Base-by-base conservation (phyloP, 2,797 vertebrate species). In the Rousettus madagascariensis region DNA sequence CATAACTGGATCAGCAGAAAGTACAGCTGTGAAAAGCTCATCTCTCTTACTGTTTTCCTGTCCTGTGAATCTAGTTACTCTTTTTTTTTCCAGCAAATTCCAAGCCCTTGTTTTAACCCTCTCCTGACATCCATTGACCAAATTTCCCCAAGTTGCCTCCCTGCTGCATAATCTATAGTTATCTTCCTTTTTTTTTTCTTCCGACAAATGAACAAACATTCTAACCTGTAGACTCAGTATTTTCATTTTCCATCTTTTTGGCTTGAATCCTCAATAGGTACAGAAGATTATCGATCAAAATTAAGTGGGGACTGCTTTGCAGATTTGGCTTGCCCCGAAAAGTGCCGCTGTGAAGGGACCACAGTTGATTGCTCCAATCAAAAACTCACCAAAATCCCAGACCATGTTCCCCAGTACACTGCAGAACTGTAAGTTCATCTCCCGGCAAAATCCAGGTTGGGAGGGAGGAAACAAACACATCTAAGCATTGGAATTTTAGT, bases 331-430 rank as follows among this genome's bases (percentile, higher is more conserved):
- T 99, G 99, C 96, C 99, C 99, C 11, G 99, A 99, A 95, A 99
- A 99, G 97, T 99, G 99, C 94, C 99, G 99, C 86, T 99, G 99
- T 85, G 99, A 99, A 98, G 99, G 99, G 55, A 99, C 99, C 92
- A 99, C 99, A 0, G 99, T 99, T 66, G 99, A 99, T 97, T 99
- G 99, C 98, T 99, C 99, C 98, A 99, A 99, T 98, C 99, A 99
- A 97, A 99, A 99, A 95, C 99, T 99, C 97, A 99, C 97, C 98
- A 99, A 99, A 98, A 99, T 99, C 97, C 99, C 99, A 26, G 99
- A 99, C 71, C 99, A 99, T 97, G 99, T 99, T 94, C 99, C 99
- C 22, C 99, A 99, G 94, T 99, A 99, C 98, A 99, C 99, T 0
- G 99, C 99, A 24, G 99, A 99, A 96, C 98, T 99, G 99, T 99